Percentiles rank a stretch among this genome's conserved stretches.
Conservation (phyloP, 2,113 vertebrate genomes). For the Pionites leucogaster region DNA sequence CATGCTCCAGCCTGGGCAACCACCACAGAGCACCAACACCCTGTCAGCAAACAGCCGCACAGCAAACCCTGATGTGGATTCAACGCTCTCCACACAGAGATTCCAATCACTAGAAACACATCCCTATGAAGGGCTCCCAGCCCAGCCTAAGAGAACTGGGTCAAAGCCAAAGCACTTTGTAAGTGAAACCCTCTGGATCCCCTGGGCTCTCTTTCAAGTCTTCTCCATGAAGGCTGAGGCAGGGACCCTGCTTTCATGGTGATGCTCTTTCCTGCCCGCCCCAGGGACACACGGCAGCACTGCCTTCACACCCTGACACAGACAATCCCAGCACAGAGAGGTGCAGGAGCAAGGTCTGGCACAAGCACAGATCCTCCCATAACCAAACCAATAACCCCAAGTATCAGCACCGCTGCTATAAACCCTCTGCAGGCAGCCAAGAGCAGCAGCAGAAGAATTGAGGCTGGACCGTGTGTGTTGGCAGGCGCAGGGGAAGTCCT, state of each 20-base stretch:
- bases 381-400: background rate
- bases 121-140: background rate
- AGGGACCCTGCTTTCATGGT: background rate
- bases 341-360: background rate
- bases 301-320: background rate
- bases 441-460: background rate
- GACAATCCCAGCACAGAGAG: rapidly evolving
- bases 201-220: background rate
- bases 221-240: background rate
- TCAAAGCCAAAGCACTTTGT: background rate
- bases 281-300: rapidly evolving
- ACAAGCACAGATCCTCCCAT: background rate
- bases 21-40: background rate
- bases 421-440: background rate
- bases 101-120: rapidly evolving
- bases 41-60: background rate
- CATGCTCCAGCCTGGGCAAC: background rate
- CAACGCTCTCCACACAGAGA: rapidly evolving
- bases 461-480: background rate
- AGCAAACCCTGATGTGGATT: background rate
- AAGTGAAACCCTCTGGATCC: rapidly evolving
- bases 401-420: background rate
- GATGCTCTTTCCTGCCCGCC: background rate
- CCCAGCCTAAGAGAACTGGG: background rate
- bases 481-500: rapidly evolving